Evolutionary conservation across 2,113 vertebrate genomes (phyloP).

Genomic region (Columba livia): DNA sequence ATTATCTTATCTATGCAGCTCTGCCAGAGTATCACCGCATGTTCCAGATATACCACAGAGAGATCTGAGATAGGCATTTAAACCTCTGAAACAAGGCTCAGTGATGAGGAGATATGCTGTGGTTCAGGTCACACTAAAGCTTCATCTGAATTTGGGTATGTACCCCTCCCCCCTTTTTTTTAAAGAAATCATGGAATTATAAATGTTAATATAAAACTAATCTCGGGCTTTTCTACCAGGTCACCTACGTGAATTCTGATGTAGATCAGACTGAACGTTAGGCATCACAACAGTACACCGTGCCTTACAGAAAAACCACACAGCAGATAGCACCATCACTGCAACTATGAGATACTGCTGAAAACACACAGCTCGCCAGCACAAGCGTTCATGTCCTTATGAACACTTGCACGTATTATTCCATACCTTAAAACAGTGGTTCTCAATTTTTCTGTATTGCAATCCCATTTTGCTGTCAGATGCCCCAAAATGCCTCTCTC

Average conservation of each 20-base stretch:
- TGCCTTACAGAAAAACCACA: not conserved
- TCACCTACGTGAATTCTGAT: not conserved
- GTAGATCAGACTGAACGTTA: not conserved
- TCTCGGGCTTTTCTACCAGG: not conserved
- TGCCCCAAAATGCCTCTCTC: not conserved
- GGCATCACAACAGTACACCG: not conserved
- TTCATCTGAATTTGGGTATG: not conserved
- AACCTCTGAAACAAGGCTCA: not conserved
- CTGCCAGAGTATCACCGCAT: not conserved
- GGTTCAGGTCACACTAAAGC: fast-evolving
- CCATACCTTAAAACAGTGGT: not conserved
- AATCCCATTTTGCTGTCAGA: not conserved
- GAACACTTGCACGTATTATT: fast-evolving
- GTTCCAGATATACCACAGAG: not conserved
- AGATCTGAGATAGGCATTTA: not conserved
- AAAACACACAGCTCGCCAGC: not conserved
- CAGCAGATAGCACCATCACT: not conserved
- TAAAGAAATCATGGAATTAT: not conserved
- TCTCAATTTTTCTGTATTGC: not conserved
- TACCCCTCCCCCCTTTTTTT: fast-evolving
- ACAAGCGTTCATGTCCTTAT: fast-evolving
- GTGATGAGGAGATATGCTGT: not conserved
- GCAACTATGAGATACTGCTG: not conserved
- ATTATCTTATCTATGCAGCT: conserved; percentile 51
- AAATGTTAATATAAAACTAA: not conserved